Conservation (phyloP, 2,888 invertebrate species). For the Deilephila elpenor region DNA sequence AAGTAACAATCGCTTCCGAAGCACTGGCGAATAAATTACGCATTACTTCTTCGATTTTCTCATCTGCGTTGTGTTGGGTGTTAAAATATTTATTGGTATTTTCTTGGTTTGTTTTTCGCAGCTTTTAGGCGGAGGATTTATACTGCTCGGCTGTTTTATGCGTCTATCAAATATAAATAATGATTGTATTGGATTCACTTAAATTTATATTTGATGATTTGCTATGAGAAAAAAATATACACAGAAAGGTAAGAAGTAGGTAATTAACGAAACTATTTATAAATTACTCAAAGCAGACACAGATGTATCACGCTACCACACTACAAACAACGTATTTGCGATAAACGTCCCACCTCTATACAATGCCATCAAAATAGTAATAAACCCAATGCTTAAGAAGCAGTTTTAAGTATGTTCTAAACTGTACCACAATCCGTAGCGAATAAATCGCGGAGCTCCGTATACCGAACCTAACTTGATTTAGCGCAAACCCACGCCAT, state of each 20-base stretch:
- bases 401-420: conserved; percentile 39
- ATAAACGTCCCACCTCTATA: background rate
- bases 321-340: background rate
- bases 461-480: conserved; percentile 47
- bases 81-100: background rate
- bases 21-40: conserved; percentile 8
- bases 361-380: background rate
- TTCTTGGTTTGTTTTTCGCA: background rate
- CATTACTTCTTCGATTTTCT: background rate
- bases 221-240: too few relatives aligned
- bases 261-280: too few relatives aligned
- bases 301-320: too few relatives aligned
- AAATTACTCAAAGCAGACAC: too few relatives aligned
- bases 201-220: background rate
- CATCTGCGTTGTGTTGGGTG: background rate
- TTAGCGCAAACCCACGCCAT: conserved; percentile 45
- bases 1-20: background rate
- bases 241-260: too few relatives aligned
- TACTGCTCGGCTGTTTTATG: too few relatives aligned
- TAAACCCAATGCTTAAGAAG: background rate
- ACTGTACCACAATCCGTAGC: conserved; percentile 42
- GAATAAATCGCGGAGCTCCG: conserved; percentile 47
- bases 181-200: background rate
- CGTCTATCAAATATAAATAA: too few relatives aligned
- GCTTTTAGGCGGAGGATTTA: too few relatives aligned